A percentile compares a stretch with the other conserved stretches of the same genome.
Conservation (phyloP, 2,888 invertebrate species). For the Rotaria macrura region DNA sequence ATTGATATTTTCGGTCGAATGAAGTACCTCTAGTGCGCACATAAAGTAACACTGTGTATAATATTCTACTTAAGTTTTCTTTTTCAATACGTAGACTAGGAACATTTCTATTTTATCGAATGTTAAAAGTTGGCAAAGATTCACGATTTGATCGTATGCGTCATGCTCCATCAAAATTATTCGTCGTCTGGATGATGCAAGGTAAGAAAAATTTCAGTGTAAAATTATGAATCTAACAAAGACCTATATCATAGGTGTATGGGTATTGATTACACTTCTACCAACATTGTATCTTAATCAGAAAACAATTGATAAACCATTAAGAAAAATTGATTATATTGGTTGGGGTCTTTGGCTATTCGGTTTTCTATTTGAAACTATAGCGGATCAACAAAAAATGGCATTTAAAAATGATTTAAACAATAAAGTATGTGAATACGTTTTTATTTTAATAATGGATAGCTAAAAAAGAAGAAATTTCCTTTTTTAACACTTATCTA, state of each 20-base stretch:
- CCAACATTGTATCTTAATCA: constrained; percentile 45
- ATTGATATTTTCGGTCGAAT: no score
- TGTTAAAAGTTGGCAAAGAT: constrained; percentile 47
- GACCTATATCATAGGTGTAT: constrained; percentile 41
- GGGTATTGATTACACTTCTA: constrained; percentile 48
- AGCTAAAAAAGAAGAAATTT: no score
- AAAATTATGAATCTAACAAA: background rate
- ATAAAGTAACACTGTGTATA: no score
- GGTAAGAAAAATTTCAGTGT: constrained; percentile 38
- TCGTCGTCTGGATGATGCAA: constrained; percentile 49
- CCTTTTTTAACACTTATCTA: constrained; percentile 34
- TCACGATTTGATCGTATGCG: constrained; percentile 45
- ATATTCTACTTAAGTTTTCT: no score
- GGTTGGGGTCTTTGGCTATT: constrained; percentile 48
- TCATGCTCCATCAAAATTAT: constrained; percentile 41
- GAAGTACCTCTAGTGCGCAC: no score
- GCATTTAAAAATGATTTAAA: constrained; percentile 41
- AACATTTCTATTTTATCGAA: constrained; percentile 45
- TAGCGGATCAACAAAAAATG: constrained; percentile 46
- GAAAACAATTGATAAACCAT: constrained; percentile 40
- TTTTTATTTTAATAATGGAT: no score
- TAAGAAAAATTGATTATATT: constrained; percentile 43
- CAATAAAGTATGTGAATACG: constrained; percentile 39
- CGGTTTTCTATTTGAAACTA: constrained; percentile 42
- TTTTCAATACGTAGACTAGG: constrained; percentile 43